Conservation (phyloP, 1,140 invertebrate genomes). For the Ostrea denselamellosa region DNA sequence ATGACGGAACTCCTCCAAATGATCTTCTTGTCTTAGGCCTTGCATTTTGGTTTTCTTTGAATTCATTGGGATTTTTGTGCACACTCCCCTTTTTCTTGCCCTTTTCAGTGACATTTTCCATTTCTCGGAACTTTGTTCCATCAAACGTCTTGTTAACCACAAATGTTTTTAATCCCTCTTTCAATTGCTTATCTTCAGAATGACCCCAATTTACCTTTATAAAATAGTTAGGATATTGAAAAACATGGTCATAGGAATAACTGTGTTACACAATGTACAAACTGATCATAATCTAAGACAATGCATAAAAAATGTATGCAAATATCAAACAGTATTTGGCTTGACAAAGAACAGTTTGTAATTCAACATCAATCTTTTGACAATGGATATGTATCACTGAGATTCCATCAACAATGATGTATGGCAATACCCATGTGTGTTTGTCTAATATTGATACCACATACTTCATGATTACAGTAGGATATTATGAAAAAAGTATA, state of each 20-base stretch:
- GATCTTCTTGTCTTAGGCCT: neutral
- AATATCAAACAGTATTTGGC: neutral
- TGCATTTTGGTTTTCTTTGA: neutral
- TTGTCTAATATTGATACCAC: no score
- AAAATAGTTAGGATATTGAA: neutral
- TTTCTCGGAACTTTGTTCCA: slow-evolving; percentile 15
- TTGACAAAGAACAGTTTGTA: no score
- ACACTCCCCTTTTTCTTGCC: neutral
- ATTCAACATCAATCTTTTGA: no score
- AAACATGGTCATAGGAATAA: no score
- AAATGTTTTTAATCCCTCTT: neutral
- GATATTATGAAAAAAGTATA: no score
- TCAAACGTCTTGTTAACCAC: slow-evolving; percentile 14
- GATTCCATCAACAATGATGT: no score
- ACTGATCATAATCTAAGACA: neutral
- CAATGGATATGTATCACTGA: no score
- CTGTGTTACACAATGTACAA: neutral
- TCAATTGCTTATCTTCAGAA: neutral
- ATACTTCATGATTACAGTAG: no score
- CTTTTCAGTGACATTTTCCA: neutral
- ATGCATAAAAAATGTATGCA: neutral
- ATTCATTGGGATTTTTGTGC: neutral
- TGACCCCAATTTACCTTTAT: slow-evolving; percentile 48
- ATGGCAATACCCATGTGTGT: no score
- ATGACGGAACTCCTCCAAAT: neutral